Evolutionary conservation across 2,888 invertebrate species (phyloP).

Genomic region (Agrotis segetum): DNA sequence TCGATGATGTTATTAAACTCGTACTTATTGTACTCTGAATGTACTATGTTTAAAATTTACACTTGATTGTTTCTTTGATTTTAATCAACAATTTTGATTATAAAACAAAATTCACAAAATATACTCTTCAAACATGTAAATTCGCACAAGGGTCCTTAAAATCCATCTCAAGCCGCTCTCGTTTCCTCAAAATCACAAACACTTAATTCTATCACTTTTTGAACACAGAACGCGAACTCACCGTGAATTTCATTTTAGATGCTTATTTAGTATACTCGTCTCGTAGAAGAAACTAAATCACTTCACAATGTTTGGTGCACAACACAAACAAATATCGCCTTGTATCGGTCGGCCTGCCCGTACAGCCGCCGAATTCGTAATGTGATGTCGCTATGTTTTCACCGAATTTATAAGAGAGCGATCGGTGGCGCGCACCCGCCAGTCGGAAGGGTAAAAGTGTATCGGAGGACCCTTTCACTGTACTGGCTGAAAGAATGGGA

Average conservation of each 20-base stretch:
- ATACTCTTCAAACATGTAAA: background rate
- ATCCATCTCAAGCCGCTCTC: conserved; percentile 39
- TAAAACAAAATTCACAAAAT: background rate
- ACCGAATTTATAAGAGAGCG: conserved; percentile 90
- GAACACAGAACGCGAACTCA: conserved; percentile 83
- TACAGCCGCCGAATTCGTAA: conserved; percentile 90
- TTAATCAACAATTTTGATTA: background rate
- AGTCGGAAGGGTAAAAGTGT: conserved; percentile 88
- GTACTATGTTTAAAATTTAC: background rate
- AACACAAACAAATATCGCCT: conserved; percentile 76
- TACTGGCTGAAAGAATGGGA: conserved; percentile 88
- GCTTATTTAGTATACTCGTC: conserved; percentile 82
- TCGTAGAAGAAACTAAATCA: conserved; percentile 87
- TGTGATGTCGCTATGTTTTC: conserved; percentile 88
- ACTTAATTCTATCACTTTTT: conserved; percentile 67
- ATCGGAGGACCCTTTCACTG: conserved; percentile 90
- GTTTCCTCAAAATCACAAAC: conserved; percentile 52
- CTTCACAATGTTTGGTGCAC: conserved; percentile 78
- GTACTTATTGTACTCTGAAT: background rate
- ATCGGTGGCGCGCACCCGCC: conserved; percentile 79
- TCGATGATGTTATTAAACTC: conserved; percentile 5
- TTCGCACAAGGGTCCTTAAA: conserved; percentile 36
- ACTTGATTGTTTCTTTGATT: background rate
- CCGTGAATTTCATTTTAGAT: conserved; percentile 89
- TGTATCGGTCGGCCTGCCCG: conserved; percentile 83